Percentiles rank a stretch among this genome's conserved stretches.
phyloP scores from a whole-genome alignment of 2,797 vertebrate genomes.

The Perodicticus potto region DNA sequence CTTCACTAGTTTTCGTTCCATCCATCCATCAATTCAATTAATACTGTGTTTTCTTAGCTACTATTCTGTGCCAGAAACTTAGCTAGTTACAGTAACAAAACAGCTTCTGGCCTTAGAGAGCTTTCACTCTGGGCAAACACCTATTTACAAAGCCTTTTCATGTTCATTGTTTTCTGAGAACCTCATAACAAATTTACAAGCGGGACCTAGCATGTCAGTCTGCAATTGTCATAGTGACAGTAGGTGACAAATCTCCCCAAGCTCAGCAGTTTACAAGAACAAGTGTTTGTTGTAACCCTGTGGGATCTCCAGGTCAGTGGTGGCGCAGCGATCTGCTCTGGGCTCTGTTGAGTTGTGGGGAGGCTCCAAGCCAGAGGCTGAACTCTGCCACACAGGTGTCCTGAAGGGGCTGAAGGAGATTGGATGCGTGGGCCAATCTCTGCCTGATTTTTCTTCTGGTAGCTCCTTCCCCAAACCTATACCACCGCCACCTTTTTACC shows the following conservation, averaged over 20 bases:
- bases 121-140: neutral
- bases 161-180: neutral
- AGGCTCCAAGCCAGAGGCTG: neutral
- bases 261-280: neutral
- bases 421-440: too few relatives aligned
- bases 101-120: neutral
- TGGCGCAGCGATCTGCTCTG: accelerated
- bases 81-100: neutral
- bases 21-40: neutral
- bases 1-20: neutral
- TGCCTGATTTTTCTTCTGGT: too few relatives aligned
- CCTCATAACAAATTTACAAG: neutral
- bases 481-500: too few relatives aligned
- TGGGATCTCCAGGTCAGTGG: too few relatives aligned
- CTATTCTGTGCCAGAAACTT: neutral
- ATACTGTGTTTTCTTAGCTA: neutral
- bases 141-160: neutral
- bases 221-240: accelerated
- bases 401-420: neutral
- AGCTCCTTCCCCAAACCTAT: too few relatives aligned
- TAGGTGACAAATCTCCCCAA: neutral
- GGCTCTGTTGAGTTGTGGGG: neutral
- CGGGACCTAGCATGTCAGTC: neutral
- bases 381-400: accelerated
- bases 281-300: neutral